Evolutionary conservation across 2,113 vertebrate genomes (phyloP).

Genomic region (Pituophis catenifer): DNA sequence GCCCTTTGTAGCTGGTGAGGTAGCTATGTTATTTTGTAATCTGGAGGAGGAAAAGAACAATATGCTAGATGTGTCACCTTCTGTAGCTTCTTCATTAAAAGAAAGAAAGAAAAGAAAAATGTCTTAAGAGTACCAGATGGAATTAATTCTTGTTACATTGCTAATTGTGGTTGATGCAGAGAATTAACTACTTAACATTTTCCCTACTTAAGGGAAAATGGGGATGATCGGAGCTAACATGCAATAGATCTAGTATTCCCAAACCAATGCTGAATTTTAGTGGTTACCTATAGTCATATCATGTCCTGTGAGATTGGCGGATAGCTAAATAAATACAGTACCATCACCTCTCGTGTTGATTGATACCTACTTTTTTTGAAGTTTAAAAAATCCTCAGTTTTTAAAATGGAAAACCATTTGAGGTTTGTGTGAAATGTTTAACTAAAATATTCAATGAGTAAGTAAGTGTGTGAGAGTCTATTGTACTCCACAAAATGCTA

Average conservation of each 20-base stretch:
- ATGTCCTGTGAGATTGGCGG: neutral
- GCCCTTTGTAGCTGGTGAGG: slow-evolving; percentile 43
- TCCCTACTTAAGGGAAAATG: neutral
- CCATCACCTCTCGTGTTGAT: neutral
- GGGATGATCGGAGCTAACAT: neutral
- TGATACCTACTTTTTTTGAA: neutral
- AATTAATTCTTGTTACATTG: slow-evolving; percentile 1
- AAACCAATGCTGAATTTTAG: neutral
- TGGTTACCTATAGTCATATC: neutral
- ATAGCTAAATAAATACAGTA: neutral
- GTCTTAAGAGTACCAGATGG: slow-evolving; percentile 44
- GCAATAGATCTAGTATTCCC: neutral
- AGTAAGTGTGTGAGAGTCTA: neutral
- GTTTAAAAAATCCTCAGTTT: neutral
- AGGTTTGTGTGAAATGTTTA: neutral
- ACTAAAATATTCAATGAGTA: neutral
- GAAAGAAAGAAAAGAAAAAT: slow-evolving; percentile 49
- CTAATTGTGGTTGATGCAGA: neutral
- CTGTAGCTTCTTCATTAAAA: slow-evolving; percentile 49
- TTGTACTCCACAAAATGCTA: neutral
- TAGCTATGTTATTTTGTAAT: slow-evolving; percentile 46
- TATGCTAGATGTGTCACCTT: slow-evolving; percentile 56
- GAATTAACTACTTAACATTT: neutral
- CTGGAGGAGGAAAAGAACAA: slow-evolving; percentile 25
- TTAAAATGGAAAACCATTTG: neutral